Percentiles rank a stretch among this genome's conserved stretches.
Evolutionary conservation across 2,113 vertebrate genomes (phyloP).

Genomic region (Hyperoodon ampullatus): DNA sequence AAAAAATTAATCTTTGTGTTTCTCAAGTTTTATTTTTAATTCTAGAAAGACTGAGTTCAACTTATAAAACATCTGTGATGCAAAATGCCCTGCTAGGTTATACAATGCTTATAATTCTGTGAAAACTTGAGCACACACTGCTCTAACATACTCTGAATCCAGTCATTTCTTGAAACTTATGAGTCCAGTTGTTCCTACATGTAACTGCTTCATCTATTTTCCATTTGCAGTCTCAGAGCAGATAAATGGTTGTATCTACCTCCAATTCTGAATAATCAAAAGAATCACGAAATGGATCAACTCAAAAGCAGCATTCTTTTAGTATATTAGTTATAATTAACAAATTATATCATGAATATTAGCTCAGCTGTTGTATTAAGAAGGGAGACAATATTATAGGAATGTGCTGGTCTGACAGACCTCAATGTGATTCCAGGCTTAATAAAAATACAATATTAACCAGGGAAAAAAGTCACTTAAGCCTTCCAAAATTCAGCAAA

Average conservation of each 20-base stretch:
- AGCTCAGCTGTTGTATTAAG: neutral
- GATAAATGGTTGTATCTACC: neutral
- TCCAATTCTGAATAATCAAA: neutral
- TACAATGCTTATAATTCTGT: neutral
- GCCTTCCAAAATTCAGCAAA: neutral
- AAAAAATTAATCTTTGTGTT: constrained; percentile 46
- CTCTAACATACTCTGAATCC: neutral
- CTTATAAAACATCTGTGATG: neutral
- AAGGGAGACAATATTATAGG: neutral
- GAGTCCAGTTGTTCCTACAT: neutral
- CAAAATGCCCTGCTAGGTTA: neutral
- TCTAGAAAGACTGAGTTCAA: neutral
- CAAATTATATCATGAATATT: neutral
- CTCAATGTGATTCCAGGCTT: neutral
- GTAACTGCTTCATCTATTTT: neutral
- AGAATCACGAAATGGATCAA: neutral
- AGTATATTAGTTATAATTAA: neutral
- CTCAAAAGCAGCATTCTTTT: neutral
- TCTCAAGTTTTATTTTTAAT: neutral
- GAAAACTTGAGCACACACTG: neutral
- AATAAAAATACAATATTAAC: neutral
- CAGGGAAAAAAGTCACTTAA: neutral
- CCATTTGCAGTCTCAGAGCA: neutral
- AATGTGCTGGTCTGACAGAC: neutral
- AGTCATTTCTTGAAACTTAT: neutral